These are phyloP conservation scores for Catamblyrhynchus diadema DNA, from an alignment of 2,797 vertebrate genomes.

Conservation along the genomic window DNA sequence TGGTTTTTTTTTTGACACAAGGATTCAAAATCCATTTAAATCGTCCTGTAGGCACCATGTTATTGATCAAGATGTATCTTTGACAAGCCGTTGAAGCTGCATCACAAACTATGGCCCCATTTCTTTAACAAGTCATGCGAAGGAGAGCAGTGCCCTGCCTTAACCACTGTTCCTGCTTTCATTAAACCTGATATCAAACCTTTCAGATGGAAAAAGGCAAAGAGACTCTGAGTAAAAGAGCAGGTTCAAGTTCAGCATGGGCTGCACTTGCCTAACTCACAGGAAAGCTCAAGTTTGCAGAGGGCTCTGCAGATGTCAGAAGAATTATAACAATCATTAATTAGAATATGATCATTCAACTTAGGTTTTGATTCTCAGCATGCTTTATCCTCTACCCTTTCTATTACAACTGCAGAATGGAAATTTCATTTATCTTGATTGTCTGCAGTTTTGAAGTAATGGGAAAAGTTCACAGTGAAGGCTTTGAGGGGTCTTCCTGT, in stretches of 20 bases:
- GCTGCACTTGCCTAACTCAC: neutral
- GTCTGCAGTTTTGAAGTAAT: constrained; percentile 48
- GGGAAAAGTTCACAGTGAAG: constrained; percentile 36
- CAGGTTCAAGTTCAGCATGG: neutral
- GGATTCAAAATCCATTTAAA: neutral
- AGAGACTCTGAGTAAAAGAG: neutral
- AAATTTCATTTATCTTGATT: constrained; percentile 53
- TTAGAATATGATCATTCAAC: constrained; percentile 51
- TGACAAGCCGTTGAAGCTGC: neutral
- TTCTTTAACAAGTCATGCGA: neutral
- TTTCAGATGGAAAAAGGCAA: neutral
- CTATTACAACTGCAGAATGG: constrained; percentile 25
- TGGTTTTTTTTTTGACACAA: neutral
- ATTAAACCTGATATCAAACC: neutral
- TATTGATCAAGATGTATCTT: constrained; percentile 5
- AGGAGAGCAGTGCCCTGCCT: neutral
- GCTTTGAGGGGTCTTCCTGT: constrained; percentile 8
- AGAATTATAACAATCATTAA: constrained; percentile 28
- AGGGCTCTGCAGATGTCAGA: neutral
- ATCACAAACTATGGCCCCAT: neutral
- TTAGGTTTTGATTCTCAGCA: neutral
- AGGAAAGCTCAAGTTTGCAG: neutral
- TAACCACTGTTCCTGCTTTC: neutral
- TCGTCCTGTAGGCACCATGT: neutral
- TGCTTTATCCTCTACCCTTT: constrained; percentile 38